A percentile compares a stretch with the other conserved stretches of the same genome.
Evolutionary conservation across 2,113 vertebrate genomes (phyloP).

Genomic region (Pelodiscus sinensis): DNA sequence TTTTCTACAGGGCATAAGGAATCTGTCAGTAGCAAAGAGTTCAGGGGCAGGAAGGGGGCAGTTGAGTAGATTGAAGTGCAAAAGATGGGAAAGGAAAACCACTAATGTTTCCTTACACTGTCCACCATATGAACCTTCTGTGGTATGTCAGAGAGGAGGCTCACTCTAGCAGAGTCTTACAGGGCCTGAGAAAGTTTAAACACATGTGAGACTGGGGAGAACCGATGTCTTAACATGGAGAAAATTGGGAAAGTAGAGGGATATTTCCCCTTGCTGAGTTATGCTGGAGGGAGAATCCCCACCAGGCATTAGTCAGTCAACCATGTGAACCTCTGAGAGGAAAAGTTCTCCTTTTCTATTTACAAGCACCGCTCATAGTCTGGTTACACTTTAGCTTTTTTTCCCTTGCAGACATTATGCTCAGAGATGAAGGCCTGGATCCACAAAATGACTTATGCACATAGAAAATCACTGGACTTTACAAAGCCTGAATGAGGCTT

Average conservation of each 20-base stretch:
- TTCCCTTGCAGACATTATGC: constrained; percentile 9
- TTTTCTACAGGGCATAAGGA: constrained; percentile 21
- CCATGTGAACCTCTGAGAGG: constrained; percentile 47
- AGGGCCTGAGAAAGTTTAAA: background rate
- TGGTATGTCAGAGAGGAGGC: constrained; percentile 30
- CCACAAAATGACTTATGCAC: background rate
- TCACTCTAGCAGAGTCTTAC: background rate
- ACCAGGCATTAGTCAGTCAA: constrained; percentile 42
- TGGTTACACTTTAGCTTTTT: constrained; percentile 32
- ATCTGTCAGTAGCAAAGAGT: background rate
- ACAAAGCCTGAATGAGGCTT: background rate
- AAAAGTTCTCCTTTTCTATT: constrained; percentile 54
- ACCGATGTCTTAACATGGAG: constrained; percentile 32
- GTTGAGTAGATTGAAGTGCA: background rate
- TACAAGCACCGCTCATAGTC: background rate
- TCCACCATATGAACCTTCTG: background rate
- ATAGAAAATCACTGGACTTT: background rate
- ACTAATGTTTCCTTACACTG: background rate
- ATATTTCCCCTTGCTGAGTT: constrained; percentile 47
- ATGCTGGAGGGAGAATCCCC: constrained; percentile 55
- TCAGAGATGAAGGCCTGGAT: background rate
- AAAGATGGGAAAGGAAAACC: constrained; percentile 20
- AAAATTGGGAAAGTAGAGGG: background rate
- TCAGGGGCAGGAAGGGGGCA: background rate
- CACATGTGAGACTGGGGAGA: constrained; percentile 38